Percentiles rank a stretch among this genome's conserved stretches.
Evolutionary conservation across 2,888 invertebrate genomes (phyloP).

Genomic region (Microctonus aethiopoides): DNA sequence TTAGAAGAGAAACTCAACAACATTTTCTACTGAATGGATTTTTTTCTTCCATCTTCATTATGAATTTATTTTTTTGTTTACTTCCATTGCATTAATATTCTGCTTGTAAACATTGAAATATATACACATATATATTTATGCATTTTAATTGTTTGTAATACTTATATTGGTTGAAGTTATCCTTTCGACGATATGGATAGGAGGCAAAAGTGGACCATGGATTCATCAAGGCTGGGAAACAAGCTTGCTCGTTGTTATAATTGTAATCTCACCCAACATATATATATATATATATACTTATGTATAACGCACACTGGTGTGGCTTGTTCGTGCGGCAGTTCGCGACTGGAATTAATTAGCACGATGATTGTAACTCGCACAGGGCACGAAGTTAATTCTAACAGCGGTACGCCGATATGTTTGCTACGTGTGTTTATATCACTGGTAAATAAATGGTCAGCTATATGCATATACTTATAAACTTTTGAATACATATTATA

Average conservation of each 20-base stretch:
- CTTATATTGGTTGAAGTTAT: not conserved
- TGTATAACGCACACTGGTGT: slow-evolving; percentile 31
- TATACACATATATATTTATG: not conserved
- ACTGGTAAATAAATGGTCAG: slow-evolving; percentile 16
- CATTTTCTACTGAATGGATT: not conserved
- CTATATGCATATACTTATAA: slow-evolving; percentile 2
- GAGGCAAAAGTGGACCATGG: not conserved
- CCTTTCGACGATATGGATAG: not conserved
- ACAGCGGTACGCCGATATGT: slow-evolving; percentile 30
- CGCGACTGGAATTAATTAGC: slow-evolving; percentile 49
- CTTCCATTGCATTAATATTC: not conserved
- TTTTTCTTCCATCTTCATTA: not conserved
- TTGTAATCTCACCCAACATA: slow-evolving; percentile 37
- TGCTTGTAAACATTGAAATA: not conserved
- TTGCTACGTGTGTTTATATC: slow-evolving; percentile 25
- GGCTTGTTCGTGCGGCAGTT: slow-evolving; percentile 37
- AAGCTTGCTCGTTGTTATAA: slow-evolving; percentile 34
- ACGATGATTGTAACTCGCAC: slow-evolving; percentile 44
- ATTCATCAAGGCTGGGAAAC: slow-evolving; percentile 10
- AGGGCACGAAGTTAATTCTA: slow-evolving; percentile 33
- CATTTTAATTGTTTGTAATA: not conserved
- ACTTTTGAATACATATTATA: not conserved
- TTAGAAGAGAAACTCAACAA: not conserved
- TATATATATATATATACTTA: not conserved
- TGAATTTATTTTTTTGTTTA: not conserved